Evolutionary conservation across 2,888 invertebrate species (phyloP), one percentile per base, ranked within the genome.

Genomic region (Polymixis flavicincta): DNA sequence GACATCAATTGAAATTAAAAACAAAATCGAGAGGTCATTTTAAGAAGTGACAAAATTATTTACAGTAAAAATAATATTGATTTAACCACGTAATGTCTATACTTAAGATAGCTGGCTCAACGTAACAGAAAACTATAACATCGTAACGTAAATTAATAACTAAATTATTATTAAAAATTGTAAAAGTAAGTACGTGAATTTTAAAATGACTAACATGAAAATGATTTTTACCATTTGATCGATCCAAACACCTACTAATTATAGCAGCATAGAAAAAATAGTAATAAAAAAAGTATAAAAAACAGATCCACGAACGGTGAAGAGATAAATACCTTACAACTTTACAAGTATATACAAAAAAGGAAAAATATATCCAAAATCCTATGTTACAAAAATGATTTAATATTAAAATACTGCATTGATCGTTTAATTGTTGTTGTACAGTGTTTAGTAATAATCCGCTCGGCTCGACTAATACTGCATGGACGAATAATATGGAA

Each of bases 291-390:
- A 93, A 91, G 89, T 90, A 91, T 90, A 92, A 91, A 85, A 92
- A 93, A 93, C 93, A 94, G 91, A 94, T 94, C 94, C 93, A 93
- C 93, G 90, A 93, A 91, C 83, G 86, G 89, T 89, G 91, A 92
- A 92, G 87, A 91, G 90, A 87, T 85, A 93, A 86, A 92, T 93
- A 93, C 90, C 91, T 93, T 95, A 96, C 89, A 94, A 94, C 94
- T 96, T 92, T 96, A 96, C 96, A 96, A 92, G 91, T 95, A 95
- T 96, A 91, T 96, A 96, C 95, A 96, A 93, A 95, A 92, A 91
- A 91, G 85, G 78, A 90, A 93, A 95, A 93, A 93, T 91, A 92
- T 93, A 92, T 95, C 94, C 92, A 95, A 95, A 95, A 92, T 90
- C 90, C 87, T 94, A 93, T 91, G 87, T 90, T 93, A 93, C 89